A percentile compares a stretch with the other conserved stretches of the same genome.
Conservation (phyloP, 2,113 vertebrate species). For the Phaetusa simplex region DNA sequence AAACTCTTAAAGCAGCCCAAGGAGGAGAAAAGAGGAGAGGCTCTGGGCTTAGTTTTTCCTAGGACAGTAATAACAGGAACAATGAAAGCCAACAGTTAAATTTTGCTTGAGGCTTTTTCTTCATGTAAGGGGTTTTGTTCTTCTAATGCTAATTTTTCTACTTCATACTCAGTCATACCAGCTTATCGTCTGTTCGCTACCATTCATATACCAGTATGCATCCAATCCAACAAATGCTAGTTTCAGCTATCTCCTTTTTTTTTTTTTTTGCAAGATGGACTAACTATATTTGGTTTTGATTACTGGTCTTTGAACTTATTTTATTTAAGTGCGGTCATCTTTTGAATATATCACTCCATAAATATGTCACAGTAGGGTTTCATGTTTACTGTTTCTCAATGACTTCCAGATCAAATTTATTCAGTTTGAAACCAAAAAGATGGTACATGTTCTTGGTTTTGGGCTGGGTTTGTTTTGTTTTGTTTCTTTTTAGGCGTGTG, state of each 20-base stretch:
- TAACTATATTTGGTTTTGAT: conserved; percentile 53
- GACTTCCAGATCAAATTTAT: conserved; percentile 61
- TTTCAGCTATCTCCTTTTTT: not conserved
- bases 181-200: not conserved
- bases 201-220: not conserved
- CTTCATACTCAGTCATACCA: not conserved
- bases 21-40: not conserved
- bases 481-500: not conserved
- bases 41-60: not conserved
- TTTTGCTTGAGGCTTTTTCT: not conserved
- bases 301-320: conserved; percentile 55
- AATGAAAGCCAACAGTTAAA: not conserved
- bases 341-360: conserved; percentile 38
- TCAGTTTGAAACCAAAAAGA: conserved; percentile 21
- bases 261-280: not conserved
- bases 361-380: conserved; percentile 56
- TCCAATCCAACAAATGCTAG: not conserved
- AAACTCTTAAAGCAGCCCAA: not conserved
- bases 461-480: conserved; percentile 38
- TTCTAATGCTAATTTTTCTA: not conserved
- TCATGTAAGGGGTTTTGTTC: not conserved
- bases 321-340: conserved; percentile 44
- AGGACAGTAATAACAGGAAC: not conserved
- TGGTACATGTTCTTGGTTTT: not conserved
- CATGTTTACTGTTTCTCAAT: conserved; percentile 59